Conservation (phyloP, 2,888 invertebrate species). For the Ennomos erosarius region DNA sequence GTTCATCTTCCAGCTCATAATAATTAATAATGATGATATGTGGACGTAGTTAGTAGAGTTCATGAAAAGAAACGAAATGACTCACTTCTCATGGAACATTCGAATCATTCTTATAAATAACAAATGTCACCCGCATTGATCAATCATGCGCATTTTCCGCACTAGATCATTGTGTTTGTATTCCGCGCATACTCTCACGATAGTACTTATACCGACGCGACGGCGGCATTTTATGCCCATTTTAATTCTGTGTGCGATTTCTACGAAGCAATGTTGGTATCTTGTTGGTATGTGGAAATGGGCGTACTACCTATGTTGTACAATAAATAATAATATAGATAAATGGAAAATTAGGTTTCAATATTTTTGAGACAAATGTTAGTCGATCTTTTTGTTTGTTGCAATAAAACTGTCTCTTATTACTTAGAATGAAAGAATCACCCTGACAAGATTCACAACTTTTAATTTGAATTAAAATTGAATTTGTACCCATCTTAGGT, state of each 20-base stretch:
- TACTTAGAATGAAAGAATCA: too few relatives aligned
- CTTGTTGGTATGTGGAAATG: conserved; percentile 24
- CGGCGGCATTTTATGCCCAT: conserved; percentile 45
- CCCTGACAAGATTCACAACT: too few relatives aligned
- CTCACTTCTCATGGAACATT: neutral
- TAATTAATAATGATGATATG: too few relatives aligned
- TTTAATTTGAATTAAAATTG: too few relatives aligned
- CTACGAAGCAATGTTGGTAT: conserved; percentile 54
- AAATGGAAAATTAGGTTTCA: too few relatives aligned
- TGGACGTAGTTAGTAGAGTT: too few relatives aligned
- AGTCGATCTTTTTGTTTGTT: too few relatives aligned
- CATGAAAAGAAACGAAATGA: neutral
- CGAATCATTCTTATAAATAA: neutral
- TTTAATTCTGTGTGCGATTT: conserved; percentile 66
- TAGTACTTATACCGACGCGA: conserved; percentile 24
- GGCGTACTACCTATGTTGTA: conserved; percentile 11
- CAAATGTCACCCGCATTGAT: conserved; percentile 7
- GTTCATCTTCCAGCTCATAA: too few relatives aligned
- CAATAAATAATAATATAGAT: neutral
- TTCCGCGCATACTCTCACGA: conserved; percentile 62
- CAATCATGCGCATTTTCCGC: conserved; percentile 24
- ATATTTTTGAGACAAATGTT: too few relatives aligned
- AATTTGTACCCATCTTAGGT: too few relatives aligned
- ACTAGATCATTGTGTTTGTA: conserved; percentile 35
- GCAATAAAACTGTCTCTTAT: too few relatives aligned